Evolutionary conservation across 2,888 invertebrate genomes (phyloP).

Genomic region (Luperina testacea): DNA sequence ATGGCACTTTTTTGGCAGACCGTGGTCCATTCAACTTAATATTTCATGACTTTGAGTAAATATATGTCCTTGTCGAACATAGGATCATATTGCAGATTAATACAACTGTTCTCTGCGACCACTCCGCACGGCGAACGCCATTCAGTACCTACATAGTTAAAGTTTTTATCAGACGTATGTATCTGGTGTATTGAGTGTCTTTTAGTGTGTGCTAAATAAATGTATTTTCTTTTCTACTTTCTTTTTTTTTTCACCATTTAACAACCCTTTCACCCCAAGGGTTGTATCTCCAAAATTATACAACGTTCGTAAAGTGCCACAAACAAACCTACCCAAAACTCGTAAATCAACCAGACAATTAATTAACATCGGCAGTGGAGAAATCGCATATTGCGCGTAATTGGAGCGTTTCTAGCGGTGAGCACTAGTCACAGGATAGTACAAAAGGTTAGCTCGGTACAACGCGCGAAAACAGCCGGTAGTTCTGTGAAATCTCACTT

Average conservation of each 20-base stretch:
- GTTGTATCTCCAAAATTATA: conserved; percentile 22
- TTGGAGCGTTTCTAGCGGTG: conserved; percentile 51
- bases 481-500: not conserved
- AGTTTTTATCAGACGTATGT: too few species aligned
- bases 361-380: conserved; percentile 62
- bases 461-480: not conserved
- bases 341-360: conserved; percentile 60
- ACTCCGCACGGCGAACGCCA: not conserved
- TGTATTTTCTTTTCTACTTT: too few species aligned
- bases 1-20: not conserved
- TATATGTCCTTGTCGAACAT: not conserved
- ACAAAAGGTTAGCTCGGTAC: not conserved
- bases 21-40: not conserved
- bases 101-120: not conserved
- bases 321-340: conserved; percentile 43
- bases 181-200: too few species aligned
- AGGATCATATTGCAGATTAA: not conserved
- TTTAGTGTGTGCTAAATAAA: too few species aligned
- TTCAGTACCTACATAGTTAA: not conserved
- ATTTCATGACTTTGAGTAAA: not conserved
- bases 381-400: conserved; percentile 62
- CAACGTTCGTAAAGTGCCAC: conserved; percentile 18
- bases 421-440: not conserved
- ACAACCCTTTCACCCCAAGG: conserved; percentile 16
- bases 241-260: not conserved